Conservation (phyloP, 1,140 invertebrate genomes). For the Paralvinella palmiformis region DNA sequence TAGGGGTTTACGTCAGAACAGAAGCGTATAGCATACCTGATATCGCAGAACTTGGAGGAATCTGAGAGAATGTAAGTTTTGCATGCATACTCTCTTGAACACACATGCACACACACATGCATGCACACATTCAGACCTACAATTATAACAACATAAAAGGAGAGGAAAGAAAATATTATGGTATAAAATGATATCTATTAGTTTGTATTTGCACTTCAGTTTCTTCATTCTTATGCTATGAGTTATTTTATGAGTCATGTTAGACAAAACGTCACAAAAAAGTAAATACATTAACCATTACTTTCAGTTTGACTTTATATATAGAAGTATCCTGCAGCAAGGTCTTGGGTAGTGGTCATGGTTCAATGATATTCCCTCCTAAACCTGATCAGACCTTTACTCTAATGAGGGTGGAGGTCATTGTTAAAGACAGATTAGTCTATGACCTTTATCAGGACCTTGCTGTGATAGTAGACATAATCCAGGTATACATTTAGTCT, state of each 20-base stretch:
- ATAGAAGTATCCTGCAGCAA: slow-evolving; percentile 55
- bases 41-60: not conserved
- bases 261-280: too few relatives aligned
- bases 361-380: slow-evolving; percentile 48
- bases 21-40: slow-evolving; percentile 27
- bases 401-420: slow-evolving; percentile 48
- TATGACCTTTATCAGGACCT: slow-evolving; percentile 52
- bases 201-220: too few relatives aligned
- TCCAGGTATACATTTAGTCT: too few relatives aligned
- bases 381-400: slow-evolving; percentile 45
- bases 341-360: slow-evolving; percentile 50
- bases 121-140: too few relatives aligned
- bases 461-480: slow-evolving; percentile 50
- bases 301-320: slow-evolving; percentile 39
- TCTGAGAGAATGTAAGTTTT: not conserved
- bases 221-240: too few relatives aligned
- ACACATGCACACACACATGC: too few relatives aligned
- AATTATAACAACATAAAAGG: too few relatives aligned
- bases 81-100: too few relatives aligned
- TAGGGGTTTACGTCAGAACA: slow-evolving; percentile 39
- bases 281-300: too few relatives aligned
- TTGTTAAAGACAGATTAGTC: slow-evolving; percentile 48
- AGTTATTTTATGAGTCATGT: too few relatives aligned
- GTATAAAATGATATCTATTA: too few relatives aligned
- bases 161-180: too few relatives aligned